Percentiles rank a stretch among this genome's conserved stretches.
phyloP scores from a whole-genome alignment of 1,140 invertebrate genomes.

The Nasonia vitripennis region DNA sequence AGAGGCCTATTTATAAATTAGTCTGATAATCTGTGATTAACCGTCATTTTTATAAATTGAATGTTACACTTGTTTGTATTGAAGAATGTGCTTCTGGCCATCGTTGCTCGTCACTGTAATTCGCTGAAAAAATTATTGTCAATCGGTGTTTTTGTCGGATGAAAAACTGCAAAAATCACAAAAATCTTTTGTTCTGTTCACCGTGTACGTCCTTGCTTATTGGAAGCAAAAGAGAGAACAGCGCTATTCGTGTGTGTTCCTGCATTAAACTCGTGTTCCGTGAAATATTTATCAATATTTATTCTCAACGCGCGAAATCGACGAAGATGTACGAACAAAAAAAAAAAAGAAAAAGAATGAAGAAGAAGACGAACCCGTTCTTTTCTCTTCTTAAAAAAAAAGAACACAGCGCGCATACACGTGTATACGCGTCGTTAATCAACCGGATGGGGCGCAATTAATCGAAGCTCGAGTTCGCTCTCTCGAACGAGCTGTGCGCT shows the following conservation, averaged over 20 bases:
- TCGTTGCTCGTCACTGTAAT: not conserved
- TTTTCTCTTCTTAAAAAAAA: not conserved
- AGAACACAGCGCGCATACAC: not conserved
- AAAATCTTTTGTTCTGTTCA: not conserved
- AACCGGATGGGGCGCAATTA: conserved; percentile 56
- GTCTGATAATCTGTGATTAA: not conserved
- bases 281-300: conserved; percentile 32
- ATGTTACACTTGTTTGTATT: not conserved
- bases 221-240: not conserved
- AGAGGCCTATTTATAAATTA: not conserved
- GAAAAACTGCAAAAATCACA: not conserved
- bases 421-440: conserved; percentile 51
- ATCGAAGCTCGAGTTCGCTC: conserved; percentile 17
- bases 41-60: not conserved
- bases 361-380: too few species aligned
- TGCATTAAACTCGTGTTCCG: not conserved
- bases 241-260: not conserved
- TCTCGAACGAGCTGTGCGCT: not conserved
- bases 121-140: not conserved
- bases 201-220: not conserved
- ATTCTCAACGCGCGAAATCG: conserved; percentile 1
- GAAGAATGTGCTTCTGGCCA: not conserved
- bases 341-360: too few species aligned
- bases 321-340: not conserved
- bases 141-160: not conserved